phyloP scores from a whole-genome alignment of 2,797 vertebrate species.

The Micropoecilia bifurca region DNA sequence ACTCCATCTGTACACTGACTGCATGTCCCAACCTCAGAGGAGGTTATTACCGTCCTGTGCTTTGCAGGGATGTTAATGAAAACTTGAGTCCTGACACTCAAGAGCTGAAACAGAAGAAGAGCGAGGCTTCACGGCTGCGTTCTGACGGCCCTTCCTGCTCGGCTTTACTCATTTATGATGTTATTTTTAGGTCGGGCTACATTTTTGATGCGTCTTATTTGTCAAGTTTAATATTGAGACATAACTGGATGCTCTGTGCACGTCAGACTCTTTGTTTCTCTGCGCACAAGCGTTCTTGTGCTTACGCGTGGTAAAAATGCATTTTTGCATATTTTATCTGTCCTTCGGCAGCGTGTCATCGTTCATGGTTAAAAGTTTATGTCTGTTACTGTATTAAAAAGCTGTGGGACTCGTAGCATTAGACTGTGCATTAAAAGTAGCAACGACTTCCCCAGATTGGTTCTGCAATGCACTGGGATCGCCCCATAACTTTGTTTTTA shows the following conservation, averaged over 20 bases:
- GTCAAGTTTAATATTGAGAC: conserved; percentile 68
- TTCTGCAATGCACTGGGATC: not conserved
- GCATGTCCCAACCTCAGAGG: not conserved
- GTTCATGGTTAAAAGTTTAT: not conserved
- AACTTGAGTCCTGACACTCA: conserved; percentile 21
- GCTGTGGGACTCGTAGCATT: not conserved
- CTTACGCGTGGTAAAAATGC: conserved; percentile 5
- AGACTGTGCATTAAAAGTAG: not conserved
- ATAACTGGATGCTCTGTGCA: conserved; percentile 37
- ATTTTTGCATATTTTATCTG: not conserved
- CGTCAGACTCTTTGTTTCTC: conserved; percentile 44
- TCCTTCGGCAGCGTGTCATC: not conserved
- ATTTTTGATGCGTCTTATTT: conserved; percentile 76
- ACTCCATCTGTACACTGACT: not conserved
- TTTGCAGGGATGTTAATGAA: conserved; percentile 17
- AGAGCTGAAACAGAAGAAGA: conserved; percentile 41
- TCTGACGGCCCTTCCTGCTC: conserved; percentile 42
- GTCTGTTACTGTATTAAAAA: not conserved
- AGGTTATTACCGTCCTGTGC: conserved; percentile 12
- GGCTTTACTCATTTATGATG: conserved; percentile 75
- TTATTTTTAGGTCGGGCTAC: conserved; percentile 76
- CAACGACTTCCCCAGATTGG: not conserved
- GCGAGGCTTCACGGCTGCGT: conserved; percentile 42
- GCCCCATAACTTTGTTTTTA: not conserved
- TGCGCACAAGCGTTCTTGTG: conserved; percentile 8